These are phyloP conservation scores for Bradypodion ventrale DNA, from an alignment of 2,797 vertebrate species.

Conservation along the genomic window DNA sequence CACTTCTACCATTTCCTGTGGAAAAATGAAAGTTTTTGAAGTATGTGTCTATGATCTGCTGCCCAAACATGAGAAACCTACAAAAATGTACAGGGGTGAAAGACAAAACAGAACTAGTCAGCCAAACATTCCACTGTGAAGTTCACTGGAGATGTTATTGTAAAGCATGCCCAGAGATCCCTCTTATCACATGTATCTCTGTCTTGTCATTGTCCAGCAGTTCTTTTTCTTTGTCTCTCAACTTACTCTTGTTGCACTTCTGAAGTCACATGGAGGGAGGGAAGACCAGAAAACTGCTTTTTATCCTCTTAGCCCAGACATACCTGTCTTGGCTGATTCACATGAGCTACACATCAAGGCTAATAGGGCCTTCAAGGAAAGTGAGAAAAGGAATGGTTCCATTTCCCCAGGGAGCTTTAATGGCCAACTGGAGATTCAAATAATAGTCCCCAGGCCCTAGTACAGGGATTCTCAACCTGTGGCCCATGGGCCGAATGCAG, in stretches of 20 bases:
- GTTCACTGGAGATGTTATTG: constrained; percentile 24
- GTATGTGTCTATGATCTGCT: constrained; percentile 17
- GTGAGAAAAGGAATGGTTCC: too few relatives aligned
- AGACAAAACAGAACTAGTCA: not conserved
- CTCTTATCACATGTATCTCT: not conserved
- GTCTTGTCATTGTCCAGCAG: not conserved
- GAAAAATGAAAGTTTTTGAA: constrained; percentile 67
- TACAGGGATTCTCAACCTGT: too few relatives aligned
- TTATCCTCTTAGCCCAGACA: not conserved
- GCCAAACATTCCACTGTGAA: not conserved
- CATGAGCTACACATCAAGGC: too few relatives aligned
- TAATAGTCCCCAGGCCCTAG: too few relatives aligned
- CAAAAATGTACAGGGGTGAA: constrained; percentile 4
- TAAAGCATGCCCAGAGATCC: constrained; percentile 7
- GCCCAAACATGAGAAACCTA: constrained; percentile 28
- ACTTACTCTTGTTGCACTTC: constrained; percentile 16
- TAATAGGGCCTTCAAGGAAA: too few relatives aligned
- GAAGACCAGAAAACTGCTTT: not conserved
- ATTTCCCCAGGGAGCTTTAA: too few relatives aligned
- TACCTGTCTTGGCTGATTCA: too few relatives aligned
- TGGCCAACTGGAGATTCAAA: too few relatives aligned
- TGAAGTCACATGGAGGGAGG: not conserved
- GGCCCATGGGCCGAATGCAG: too few relatives aligned
- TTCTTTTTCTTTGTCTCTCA: not conserved
- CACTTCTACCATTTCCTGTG: constrained; percentile 74